Evolutionary conservation across 2,113 vertebrate genomes (phyloP).

Genomic region (Spea bombifrons): DNA sequence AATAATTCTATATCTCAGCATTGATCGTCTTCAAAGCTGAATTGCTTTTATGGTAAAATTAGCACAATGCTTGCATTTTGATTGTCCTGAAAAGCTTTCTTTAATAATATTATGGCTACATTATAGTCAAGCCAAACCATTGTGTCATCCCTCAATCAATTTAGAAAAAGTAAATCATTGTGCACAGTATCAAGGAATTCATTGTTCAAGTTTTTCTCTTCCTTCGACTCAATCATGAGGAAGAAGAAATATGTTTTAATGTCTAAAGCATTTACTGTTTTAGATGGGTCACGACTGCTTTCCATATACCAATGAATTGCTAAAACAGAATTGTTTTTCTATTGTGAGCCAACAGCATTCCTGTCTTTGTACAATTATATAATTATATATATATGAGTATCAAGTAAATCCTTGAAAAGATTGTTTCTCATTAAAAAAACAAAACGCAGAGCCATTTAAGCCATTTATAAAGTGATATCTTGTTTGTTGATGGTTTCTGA

Average conservation of each 20-base stretch:
- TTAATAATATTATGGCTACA: constrained; percentile 37
- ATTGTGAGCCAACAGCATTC: constrained; percentile 18
- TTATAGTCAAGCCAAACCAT: constrained; percentile 47
- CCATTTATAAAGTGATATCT: not conserved
- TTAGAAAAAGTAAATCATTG: constrained; percentile 46
- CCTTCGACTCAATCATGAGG: constrained; percentile 30
- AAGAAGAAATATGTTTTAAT: constrained; percentile 9
- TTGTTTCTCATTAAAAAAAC: constrained; percentile 23
- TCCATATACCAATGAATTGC: constrained; percentile 25
- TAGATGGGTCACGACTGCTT: constrained; percentile 23
- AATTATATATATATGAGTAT: constrained; percentile 15
- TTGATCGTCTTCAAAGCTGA: constrained; percentile 45
- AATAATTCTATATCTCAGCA: constrained; percentile 15
- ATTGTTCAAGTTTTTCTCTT: constrained; percentile 40
- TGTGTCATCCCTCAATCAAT: constrained; percentile 48
- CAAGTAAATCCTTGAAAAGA: constrained; percentile 33
- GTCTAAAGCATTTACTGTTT: constrained; percentile 9
- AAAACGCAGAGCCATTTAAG: not conserved
- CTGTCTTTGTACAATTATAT: constrained; percentile 27
- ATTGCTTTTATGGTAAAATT: constrained; percentile 54
- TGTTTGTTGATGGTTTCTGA: constrained; percentile 8
- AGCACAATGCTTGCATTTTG: constrained; percentile 47
- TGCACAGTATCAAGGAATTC: constrained; percentile 23
- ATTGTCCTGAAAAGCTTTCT: constrained; percentile 48
- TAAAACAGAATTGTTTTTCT: constrained; percentile 33